phyloP scores from a whole-genome alignment of 2,888 invertebrate species.

The Andrena haemorrhoa region DNA sequence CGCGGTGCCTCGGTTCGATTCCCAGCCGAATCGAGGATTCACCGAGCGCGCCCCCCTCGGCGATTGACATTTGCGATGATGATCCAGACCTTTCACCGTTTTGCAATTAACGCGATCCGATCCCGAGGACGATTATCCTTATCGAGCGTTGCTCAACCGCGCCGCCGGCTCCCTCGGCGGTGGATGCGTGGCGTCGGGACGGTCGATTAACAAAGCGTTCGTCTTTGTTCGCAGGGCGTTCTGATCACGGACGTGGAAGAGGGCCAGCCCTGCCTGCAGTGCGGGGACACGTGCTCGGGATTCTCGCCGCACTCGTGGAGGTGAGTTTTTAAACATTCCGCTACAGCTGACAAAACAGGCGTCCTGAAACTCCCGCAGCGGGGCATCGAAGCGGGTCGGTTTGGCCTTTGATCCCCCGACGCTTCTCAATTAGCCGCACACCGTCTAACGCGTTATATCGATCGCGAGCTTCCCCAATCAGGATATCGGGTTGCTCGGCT shows the following conservation, averaged over 20 bases:
- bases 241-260: constrained; percentile 94
- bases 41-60: constrained; percentile 18
- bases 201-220: neutral
- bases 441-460: constrained; percentile 50
- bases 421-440: constrained; percentile 46
- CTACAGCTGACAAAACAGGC: constrained; percentile 10
- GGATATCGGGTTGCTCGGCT: constrained; percentile 47
- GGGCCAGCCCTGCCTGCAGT: constrained; percentile 94
- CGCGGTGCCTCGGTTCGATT: neutral
- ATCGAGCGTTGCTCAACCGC: neutral
- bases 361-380: neutral
- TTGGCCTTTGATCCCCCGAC: constrained; percentile 34
- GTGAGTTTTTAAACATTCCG: constrained; percentile 86
- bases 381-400: neutral
- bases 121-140: constrained; percentile 19
- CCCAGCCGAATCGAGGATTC: constrained; percentile 26
- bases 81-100: constrained; percentile 66
- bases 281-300: constrained; percentile 93
- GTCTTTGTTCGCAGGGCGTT: constrained; percentile 89
- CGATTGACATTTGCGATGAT: constrained; percentile 62
- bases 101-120: constrained; percentile 58
- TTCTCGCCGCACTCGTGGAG: constrained; percentile 95
- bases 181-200: too few species aligned
- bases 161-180: neutral
- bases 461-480: constrained; percentile 34